These are phyloP conservation scores for Scalopus aquaticus DNA, from an alignment of 2,113 vertebrate genomes.

Conservation along the genomic window DNA sequence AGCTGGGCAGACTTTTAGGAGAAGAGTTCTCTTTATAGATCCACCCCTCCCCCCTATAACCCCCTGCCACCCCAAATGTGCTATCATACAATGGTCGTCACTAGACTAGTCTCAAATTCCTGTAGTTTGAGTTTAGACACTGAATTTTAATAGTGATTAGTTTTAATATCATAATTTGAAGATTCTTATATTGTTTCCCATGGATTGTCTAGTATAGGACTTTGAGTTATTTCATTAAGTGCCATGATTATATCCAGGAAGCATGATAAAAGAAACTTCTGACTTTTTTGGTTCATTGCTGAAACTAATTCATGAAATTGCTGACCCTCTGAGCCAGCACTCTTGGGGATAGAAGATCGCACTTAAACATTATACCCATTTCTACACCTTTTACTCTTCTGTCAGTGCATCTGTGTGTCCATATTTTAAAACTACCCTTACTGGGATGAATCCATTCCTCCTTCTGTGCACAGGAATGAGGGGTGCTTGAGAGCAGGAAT, in stretches of 20 bases:
- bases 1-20: not conserved
- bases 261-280: not conserved
- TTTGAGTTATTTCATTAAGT: not conserved
- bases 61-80: not conserved
- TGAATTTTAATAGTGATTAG: not conserved
- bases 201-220: not conserved
- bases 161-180: not conserved
- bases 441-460: not conserved
- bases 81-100: not conserved
- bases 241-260: not conserved
- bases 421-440: not conserved
- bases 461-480: not conserved
- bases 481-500: not conserved
- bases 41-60: no score
- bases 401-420: not conserved
- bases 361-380: not conserved
- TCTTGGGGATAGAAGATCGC: not conserved
- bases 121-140: not conserved
- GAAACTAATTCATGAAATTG: not conserved
- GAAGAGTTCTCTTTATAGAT: not conserved
- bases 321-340: not conserved
- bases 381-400: not conserved
- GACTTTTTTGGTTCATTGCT: not conserved
- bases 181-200: not conserved
- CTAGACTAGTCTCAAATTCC: not conserved